Evolutionary conservation across 1,140 invertebrate genomes (phyloP).

Genomic region (Gonatopus flavifemur): DNA sequence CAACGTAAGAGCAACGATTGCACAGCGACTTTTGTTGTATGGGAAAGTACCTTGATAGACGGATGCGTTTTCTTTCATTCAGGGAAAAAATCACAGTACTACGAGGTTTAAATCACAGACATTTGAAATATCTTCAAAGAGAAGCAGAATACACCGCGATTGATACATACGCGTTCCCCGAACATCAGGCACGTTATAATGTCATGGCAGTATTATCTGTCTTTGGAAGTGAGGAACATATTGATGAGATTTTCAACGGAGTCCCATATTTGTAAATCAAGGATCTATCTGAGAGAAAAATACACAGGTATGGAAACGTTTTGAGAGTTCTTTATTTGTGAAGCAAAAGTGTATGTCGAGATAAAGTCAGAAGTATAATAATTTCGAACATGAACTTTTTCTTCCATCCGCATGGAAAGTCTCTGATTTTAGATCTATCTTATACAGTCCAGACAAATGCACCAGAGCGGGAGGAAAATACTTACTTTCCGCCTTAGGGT

Average conservation of each 20-base stretch:
- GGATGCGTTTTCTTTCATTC: not conserved
- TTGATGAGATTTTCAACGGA: constrained; percentile 31
- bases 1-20: too few relatives aligned
- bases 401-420: not conserved
- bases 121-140: constrained; percentile 31
- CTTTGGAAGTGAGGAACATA: constrained; percentile 29
- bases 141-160: constrained; percentile 23
- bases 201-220: constrained; percentile 28
- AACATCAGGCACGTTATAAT: constrained; percentile 15
- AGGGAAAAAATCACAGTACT: constrained; percentile 36
- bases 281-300: not conserved
- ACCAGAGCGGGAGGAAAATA: too few relatives aligned
- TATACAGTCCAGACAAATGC: not conserved
- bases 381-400: not conserved
- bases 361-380: too few relatives aligned
- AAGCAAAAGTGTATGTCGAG: not conserved
- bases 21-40: too few relatives aligned
- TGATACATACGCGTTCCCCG: constrained; percentile 13
- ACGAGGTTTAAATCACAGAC: constrained; percentile 34
- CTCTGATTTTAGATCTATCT: too few relatives aligned
- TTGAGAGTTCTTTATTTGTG: not conserved
- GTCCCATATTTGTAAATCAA: constrained; percentile 17
- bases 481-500: too few relatives aligned
- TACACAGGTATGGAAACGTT: not conserved
- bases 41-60: too few relatives aligned